A percentile compares a stretch with the other conserved stretches of the same genome.
These are phyloP conservation scores for Chelonoidis abingdonii DNA, from an alignment of 2,113 vertebrate species.

Conservation along the genomic window DNA sequence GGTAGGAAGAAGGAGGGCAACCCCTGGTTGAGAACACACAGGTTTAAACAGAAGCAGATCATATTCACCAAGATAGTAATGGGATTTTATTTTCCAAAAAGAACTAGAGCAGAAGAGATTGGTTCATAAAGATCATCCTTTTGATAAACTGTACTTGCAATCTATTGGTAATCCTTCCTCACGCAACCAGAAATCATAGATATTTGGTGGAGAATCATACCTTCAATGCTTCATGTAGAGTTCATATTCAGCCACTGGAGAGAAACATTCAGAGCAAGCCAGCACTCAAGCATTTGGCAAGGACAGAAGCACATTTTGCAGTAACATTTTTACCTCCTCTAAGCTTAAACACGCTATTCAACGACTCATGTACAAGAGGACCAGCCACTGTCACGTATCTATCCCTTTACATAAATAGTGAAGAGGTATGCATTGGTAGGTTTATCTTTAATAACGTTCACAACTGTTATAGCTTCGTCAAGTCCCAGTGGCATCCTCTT, in stretches of 20 bases:
- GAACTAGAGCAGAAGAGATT: fast-evolving
- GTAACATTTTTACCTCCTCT: not conserved
- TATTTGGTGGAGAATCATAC: not conserved
- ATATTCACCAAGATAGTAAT: not conserved
- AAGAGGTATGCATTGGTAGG: not conserved
- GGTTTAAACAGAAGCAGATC: not conserved
- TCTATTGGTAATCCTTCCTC: not conserved
- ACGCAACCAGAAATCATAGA: not conserved
- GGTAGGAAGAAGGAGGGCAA: not conserved
- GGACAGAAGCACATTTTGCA: not conserved
- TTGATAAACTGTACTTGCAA: not conserved
- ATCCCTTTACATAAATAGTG: not conserved
- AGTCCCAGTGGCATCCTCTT: not conserved
- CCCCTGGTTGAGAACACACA: not conserved
- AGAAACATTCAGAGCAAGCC: not conserved
- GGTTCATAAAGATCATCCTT: not conserved
- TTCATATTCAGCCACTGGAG: not conserved
- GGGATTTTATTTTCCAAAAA: not conserved
- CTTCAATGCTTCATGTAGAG: not conserved
- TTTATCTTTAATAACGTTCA: not conserved
- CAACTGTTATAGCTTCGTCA: not conserved
- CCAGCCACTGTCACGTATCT: not conserved
- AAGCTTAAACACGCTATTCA: not conserved
- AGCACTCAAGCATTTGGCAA: not conserved
- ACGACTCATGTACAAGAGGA: not conserved